phyloP scores from a whole-genome alignment of 2,888 invertebrate genomes.

The Neuroscelio doddi region DNA sequence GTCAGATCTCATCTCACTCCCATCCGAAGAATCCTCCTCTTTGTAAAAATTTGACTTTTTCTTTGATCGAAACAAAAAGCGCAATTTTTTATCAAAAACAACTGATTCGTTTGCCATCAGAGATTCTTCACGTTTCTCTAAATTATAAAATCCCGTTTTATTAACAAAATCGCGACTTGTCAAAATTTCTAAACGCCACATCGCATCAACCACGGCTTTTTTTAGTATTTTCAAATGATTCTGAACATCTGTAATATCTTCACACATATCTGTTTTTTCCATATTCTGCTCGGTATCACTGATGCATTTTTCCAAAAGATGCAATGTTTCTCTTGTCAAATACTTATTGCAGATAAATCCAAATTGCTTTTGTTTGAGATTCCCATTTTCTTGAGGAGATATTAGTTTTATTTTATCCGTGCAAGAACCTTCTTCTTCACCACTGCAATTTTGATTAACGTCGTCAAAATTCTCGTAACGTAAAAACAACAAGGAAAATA shows the following conservation, averaged over 20 bases:
- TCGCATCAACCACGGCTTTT: constrained; percentile 71
- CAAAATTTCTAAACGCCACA: constrained; percentile 83
- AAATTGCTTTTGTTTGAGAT: constrained; percentile 59
- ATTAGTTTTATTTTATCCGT: constrained; percentile 71
- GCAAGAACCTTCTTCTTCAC: constrained; percentile 73
- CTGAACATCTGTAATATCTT: constrained; percentile 36
- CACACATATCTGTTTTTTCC: constrained; percentile 55
- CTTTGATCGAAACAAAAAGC: constrained; percentile 39
- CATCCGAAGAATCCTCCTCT: constrained; percentile 53
- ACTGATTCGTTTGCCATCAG: constrained; percentile 2
- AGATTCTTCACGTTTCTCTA: constrained; percentile 50
- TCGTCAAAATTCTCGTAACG: constrained; percentile 77
- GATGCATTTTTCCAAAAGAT: constrained; percentile 75
- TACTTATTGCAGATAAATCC: constrained; percentile 77
- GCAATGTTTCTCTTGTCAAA: constrained; percentile 76
- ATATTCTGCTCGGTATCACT: constrained; percentile 71
- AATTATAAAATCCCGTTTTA: constrained; percentile 71
- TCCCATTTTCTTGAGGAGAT: constrained; percentile 58
- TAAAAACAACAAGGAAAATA: constrained; percentile 82
- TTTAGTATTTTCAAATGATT: constrained; percentile 55
- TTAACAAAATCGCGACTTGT: constrained; percentile 74
- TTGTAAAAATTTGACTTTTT: constrained; percentile 57
- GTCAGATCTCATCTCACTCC: constrained; percentile 53
- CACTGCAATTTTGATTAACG: constrained; percentile 48
- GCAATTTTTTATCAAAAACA: constrained; percentile 48